These are phyloP conservation scores for Neocrepidodera transversa DNA, from an alignment of 2,888 invertebrate species.

Conservation along the genomic window DNA sequence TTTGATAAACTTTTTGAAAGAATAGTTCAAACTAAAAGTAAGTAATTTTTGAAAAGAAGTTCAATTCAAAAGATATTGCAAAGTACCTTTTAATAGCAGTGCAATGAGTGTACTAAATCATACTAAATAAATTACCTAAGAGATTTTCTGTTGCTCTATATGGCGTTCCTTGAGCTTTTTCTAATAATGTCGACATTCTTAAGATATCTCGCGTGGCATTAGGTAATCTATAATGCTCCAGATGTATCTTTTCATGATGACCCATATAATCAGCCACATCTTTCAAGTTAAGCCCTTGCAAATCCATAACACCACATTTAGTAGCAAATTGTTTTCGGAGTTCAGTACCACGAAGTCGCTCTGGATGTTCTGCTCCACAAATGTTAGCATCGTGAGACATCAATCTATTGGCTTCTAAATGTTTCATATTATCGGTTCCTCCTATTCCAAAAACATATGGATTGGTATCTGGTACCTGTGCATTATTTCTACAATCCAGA, in stretches of 20 bases:
- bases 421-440: neutral
- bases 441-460: neutral
- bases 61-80: too few species aligned
- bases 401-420: neutral
- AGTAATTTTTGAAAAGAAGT: too few species aligned
- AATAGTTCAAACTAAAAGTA: too few species aligned
- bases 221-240: conserved; percentile 37
- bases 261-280: conserved; percentile 2
- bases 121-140: too few species aligned
- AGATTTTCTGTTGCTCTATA: too few species aligned
- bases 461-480: neutral
- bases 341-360: neutral
- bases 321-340: neutral
- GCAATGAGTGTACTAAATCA: too few species aligned
- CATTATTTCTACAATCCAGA: neutral
- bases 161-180: conserved; percentile 6
- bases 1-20: too few species aligned
- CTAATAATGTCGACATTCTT: neutral
- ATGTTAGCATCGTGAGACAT: neutral
- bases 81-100: too few species aligned
- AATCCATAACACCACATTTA: neutral
- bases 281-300: neutral
- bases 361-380: neutral
- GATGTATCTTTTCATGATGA: neutral
- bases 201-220: conserved; percentile 21